phyloP scores from a whole-genome alignment of 2,113 vertebrate species.

The Lethenteron camtschaticum region DNA sequence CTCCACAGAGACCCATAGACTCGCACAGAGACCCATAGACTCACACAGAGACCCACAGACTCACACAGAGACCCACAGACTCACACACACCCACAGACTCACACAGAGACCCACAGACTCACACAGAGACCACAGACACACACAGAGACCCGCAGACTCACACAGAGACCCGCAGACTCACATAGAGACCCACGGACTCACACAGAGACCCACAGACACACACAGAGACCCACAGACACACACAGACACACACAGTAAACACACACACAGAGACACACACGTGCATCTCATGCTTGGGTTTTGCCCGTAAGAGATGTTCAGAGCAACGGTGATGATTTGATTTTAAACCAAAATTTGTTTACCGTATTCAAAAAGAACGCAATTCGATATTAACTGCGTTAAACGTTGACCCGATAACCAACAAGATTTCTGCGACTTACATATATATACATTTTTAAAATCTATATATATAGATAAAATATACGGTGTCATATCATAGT shows the following conservation, averaged over 20 bases:
- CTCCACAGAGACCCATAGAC: slow-evolving; percentile 8
- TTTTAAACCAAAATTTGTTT: too few relatives aligned
- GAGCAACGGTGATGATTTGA: too few relatives aligned
- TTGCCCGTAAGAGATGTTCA: neutral
- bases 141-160: too few relatives aligned
- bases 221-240: slow-evolving; percentile 11
- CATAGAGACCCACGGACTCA: too few relatives aligned
- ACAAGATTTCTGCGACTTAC: neutral
- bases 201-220: too few relatives aligned
- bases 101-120: too few relatives aligned
- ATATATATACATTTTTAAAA: neutral
- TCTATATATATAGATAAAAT: too few relatives aligned
- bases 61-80: neutral
- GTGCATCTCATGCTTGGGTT: neutral
- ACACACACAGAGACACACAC: slow-evolving; percentile 3
- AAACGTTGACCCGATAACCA: neutral
- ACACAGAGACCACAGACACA: neutral
- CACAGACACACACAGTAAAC: neutral
- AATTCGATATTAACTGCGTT: neutral
- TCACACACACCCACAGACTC: neutral
- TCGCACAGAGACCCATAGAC: slow-evolving; percentile 11
- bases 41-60: slow-evolving; percentile 13
- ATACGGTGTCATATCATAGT: too few relatives aligned
- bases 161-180: too few relatives aligned
- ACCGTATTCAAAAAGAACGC: neutral